A percentile compares a stretch with the other conserved stretches of the same genome.
phyloP scores from a whole-genome alignment of 1,140 invertebrate species.

The Camponotus pennsylvanicus region DNA sequence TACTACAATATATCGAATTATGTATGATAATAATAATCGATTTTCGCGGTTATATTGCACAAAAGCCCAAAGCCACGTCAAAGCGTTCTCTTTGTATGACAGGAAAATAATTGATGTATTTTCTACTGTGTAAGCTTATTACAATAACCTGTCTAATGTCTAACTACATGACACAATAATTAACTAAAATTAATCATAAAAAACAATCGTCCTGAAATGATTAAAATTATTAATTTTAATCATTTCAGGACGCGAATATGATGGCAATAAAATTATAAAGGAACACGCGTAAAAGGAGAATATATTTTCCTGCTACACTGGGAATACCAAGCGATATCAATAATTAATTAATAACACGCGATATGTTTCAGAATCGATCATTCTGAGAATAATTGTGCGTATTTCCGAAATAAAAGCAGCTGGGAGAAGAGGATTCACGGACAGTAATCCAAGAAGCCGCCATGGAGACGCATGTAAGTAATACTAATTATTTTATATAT shows the following conservation, averaged over 20 bases:
- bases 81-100: not conserved
- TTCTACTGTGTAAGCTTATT: not conserved
- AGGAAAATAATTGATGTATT: not conserved
- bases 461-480: slow-evolving; percentile 34
- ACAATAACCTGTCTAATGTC: not conserved
- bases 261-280: not conserved
- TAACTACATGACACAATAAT: not conserved
- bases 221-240: not conserved
- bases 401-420: not conserved
- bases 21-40: not conserved
- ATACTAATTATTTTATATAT: not conserved
- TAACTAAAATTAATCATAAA: slow-evolving; percentile 12
- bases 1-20: not conserved
- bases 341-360: slow-evolving; percentile 36
- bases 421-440: slow-evolving; percentile 1
- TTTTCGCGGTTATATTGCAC: not conserved
- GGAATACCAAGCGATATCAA: slow-evolving; percentile 5
- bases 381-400: not conserved
- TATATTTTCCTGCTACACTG: not conserved
- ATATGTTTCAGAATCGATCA: slow-evolving; percentile 38
- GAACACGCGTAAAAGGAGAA: not conserved
- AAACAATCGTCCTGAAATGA: not conserved
- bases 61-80: not conserved
- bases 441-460: slow-evolving; percentile 3
- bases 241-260: not conserved